Conservation (phyloP, 2,888 invertebrate genomes). For the Vandiemenella viatica region DNA sequence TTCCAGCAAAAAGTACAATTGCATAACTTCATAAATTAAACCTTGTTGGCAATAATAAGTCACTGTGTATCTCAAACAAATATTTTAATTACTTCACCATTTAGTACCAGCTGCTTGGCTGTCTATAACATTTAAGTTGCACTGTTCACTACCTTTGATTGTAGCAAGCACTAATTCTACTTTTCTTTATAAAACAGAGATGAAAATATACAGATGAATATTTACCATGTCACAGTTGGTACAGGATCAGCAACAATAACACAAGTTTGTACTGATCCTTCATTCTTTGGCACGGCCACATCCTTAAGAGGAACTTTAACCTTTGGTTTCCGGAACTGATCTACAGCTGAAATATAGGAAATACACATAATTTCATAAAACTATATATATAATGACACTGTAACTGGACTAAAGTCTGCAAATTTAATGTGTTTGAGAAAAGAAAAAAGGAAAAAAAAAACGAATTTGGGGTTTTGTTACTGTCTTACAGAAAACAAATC, state of each 20-base stretch:
- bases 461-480: too few species aligned
- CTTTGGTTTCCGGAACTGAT: slow-evolving; percentile 63
- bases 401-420: too few species aligned
- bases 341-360: slow-evolving; percentile 40
- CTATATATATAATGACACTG: background rate
- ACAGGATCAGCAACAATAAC: slow-evolving; percentile 78
- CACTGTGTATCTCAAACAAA: too few species aligned
- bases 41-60: too few species aligned
- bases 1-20: too few species aligned
- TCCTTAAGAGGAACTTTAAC: slow-evolving; percentile 52
- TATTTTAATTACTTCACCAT: too few species aligned
- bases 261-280: slow-evolving; percentile 49
- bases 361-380: background rate
- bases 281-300: slow-evolving; percentile 51
- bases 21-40: too few species aligned
- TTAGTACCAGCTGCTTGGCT: too few species aligned
- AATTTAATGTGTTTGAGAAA: background rate
- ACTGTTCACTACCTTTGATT: background rate
- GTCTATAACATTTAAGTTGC: background rate
- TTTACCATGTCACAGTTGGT: slow-evolving; percentile 77
- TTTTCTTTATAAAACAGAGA: background rate
- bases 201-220: too few species aligned
- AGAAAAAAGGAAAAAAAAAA: background rate
- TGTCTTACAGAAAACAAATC: too few species aligned
- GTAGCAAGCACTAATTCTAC: background rate